phyloP scores from a whole-genome alignment of 2,888 invertebrate genomes.

The Altica lythri region DNA sequence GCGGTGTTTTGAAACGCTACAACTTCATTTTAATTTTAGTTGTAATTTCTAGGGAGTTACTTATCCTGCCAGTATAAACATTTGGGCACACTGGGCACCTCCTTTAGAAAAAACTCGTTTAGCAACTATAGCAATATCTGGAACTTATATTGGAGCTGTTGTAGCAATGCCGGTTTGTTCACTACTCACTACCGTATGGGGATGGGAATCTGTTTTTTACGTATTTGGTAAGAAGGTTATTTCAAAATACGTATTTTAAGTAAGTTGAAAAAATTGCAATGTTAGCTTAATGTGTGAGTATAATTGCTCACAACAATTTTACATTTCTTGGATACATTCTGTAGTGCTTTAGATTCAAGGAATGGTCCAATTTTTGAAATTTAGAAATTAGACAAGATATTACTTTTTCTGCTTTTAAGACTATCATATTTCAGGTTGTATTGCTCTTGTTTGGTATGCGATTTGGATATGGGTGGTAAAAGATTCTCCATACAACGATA shows the following conservation, averaged over 20 bases:
- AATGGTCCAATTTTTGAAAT: too few species aligned
- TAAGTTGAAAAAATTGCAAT: too few species aligned
- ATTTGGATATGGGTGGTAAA: constrained; percentile 74
- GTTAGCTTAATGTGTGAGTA: too few species aligned
- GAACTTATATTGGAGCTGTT: constrained; percentile 83
- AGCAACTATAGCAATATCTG: constrained; percentile 81
- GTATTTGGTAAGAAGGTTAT: too few species aligned
- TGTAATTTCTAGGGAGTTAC: constrained; percentile 69
- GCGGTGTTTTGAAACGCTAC: too few species aligned
- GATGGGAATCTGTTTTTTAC: constrained; percentile 77
- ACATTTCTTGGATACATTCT: too few species aligned
- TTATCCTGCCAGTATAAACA: constrained; percentile 77
- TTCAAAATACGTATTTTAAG: too few species aligned
- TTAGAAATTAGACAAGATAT: too few species aligned
- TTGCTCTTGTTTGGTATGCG: constrained; percentile 74
- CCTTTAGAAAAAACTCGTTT: constrained; percentile 75
- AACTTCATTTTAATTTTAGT: background rate
- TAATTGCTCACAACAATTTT: too few species aligned
- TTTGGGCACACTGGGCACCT: constrained; percentile 85
- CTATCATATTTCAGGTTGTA: constrained; percentile 59
- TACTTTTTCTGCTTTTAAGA: too few species aligned
- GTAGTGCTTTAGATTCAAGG: too few species aligned
- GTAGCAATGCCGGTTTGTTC: constrained; percentile 80
- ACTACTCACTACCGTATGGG: constrained; percentile 70
- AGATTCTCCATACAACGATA: constrained; percentile 76